Percentiles rank a stretch among this genome's conserved stretches.
phyloP scores from a whole-genome alignment of 2,113 vertebrate genomes.

The Ptychochromis oligacanthus region DNA sequence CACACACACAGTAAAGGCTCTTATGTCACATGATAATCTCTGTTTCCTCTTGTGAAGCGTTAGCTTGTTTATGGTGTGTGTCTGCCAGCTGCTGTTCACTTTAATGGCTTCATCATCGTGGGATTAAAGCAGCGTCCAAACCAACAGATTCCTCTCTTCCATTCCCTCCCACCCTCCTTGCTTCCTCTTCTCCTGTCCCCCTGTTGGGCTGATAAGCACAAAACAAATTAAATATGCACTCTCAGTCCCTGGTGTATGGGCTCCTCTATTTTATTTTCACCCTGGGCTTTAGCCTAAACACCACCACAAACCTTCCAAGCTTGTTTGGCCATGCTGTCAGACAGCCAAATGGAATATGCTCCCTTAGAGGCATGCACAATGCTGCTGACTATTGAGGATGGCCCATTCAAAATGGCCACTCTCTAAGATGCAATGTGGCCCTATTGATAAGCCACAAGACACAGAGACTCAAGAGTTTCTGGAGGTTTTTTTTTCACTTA shows the following conservation, averaged over 20 bases:
- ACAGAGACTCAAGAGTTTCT: slow-evolving; percentile 11
- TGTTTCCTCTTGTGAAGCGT: slow-evolving; percentile 65
- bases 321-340: slow-evolving; percentile 51
- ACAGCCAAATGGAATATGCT: slow-evolving; percentile 51
- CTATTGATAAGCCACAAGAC: slow-evolving; percentile 61
- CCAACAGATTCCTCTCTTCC: slow-evolving; percentile 20
- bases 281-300: slow-evolving; percentile 56
- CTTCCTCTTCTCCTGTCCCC: slow-evolving; percentile 23
- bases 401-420: slow-evolving; percentile 54
- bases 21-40: slow-evolving; percentile 70
- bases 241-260: slow-evolving; percentile 51
- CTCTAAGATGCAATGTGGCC: slow-evolving; percentile 63
- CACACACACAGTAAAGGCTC: slow-evolving; percentile 43
- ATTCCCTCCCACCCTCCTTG: background rate
- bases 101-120: slow-evolving; percentile 72
- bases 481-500: slow-evolving; percentile 22
- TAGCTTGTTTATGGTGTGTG: slow-evolving; percentile 72
- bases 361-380: slow-evolving; percentile 52
- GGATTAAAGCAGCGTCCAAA: slow-evolving; percentile 62
- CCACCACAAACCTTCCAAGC: slow-evolving; percentile 55
- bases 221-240: slow-evolving; percentile 73
- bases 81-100: slow-evolving; percentile 77
- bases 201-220: slow-evolving; percentile 65
- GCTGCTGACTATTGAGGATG: slow-evolving; percentile 29
- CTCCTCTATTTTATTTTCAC: slow-evolving; percentile 64